A percentile compares a stretch with the other conserved stretches of the same genome.
These are phyloP conservation scores for Erethizon dorsatum DNA, from an alignment of 2,797 vertebrate genomes.

Conservation along the genomic window DNA sequence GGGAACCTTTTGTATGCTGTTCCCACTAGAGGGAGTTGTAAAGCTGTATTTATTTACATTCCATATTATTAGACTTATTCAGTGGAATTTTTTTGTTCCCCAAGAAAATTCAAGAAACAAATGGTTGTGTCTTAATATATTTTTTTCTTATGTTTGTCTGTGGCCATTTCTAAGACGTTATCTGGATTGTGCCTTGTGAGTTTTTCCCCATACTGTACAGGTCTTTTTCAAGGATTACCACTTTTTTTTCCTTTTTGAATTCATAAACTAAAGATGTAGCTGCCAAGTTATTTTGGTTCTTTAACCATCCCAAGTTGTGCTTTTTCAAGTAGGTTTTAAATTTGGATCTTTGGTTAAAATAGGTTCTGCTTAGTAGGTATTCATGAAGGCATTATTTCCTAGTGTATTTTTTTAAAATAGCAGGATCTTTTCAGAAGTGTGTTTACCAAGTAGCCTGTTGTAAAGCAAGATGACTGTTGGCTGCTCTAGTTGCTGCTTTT, in stretches of 20 bases:
- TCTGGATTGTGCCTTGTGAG: background rate
- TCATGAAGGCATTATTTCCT: constrained; percentile 7
- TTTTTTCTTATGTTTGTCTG: background rate
- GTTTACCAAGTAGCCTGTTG: background rate
- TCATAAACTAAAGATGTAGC: background rate
- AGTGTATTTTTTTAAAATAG: background rate
- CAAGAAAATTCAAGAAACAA: constrained; percentile 66
- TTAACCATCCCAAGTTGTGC: background rate
- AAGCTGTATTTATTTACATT: constrained; percentile 67
- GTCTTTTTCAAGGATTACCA: constrained; percentile 1
- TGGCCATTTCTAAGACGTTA: background rate
- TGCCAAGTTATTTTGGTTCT: background rate
- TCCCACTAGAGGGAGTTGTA: constrained; percentile 78
- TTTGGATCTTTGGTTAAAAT: constrained; percentile 30
- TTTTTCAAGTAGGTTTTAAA: constrained; percentile 21
- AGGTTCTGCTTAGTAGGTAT: background rate
- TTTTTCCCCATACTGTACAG: background rate
- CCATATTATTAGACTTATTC: constrained; percentile 34
- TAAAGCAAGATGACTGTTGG: background rate
- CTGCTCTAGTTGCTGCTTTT: background rate
- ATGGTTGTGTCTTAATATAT: background rate
- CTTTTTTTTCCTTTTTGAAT: background rate
- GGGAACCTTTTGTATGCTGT: constrained; percentile 63
- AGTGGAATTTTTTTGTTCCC: constrained; percentile 36
- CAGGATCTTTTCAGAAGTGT: background rate